Percentiles rank a stretch among this genome's conserved stretches.
Conservation (phyloP, 2,888 invertebrate genomes). For the Acleris laterana region DNA sequence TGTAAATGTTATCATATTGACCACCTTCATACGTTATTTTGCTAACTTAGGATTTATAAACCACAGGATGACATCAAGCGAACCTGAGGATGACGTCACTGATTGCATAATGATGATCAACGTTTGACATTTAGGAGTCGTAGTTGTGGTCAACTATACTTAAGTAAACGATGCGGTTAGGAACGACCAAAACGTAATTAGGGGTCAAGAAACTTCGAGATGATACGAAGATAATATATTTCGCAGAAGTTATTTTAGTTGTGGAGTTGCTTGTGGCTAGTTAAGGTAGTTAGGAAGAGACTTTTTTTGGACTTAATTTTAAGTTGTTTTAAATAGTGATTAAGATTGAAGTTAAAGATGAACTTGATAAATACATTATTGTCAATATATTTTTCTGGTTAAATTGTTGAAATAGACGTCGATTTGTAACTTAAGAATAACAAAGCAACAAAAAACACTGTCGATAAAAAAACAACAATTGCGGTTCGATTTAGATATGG, state of each 20-base stretch:
- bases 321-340: neutral
- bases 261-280: neutral
- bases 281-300: neutral
- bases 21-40: neutral
- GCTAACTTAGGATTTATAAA: conserved; percentile 12
- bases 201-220: conserved; percentile 23
- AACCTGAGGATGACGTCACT: conserved; percentile 28
- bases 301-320: neutral
- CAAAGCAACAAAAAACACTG: too few relatives aligned
- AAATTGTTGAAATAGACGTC: too few relatives aligned
- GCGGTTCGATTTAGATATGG: too few relatives aligned
- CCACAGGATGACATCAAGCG: conserved; percentile 32
- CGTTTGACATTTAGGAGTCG: conserved; percentile 29
- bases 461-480: too few relatives aligned
- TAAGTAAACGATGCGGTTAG: conserved; percentile 33
- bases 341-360: too few relatives aligned
- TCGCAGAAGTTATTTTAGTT: neutral
- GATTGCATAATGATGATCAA: conserved; percentile 23
- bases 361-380: too few relatives aligned
- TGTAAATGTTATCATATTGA: too few relatives aligned
- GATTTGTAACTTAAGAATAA: too few relatives aligned
- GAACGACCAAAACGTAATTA: conserved; percentile 20
- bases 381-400: too few relatives aligned
- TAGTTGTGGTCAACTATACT: conserved; percentile 10
- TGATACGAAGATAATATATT: neutral